phyloP scores from a whole-genome alignment of 2,888 invertebrate genomes.

The Eupeodes latifasciatus region DNA sequence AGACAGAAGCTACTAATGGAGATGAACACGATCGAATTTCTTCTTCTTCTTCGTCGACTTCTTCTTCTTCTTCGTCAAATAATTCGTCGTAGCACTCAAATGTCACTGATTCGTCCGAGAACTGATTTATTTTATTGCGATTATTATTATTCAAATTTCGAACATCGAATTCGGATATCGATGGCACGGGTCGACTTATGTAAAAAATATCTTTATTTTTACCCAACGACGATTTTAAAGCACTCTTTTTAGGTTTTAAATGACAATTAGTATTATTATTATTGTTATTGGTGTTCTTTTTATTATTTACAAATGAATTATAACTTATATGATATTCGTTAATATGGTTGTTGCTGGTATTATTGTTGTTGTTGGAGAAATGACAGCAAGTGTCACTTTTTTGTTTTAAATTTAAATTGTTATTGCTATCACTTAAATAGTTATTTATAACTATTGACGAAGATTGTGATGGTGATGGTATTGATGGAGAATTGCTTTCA shows the following conservation, averaged over 20 bases:
- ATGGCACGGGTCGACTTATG: slow-evolving; percentile 61
- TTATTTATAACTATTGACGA: slow-evolving; percentile 34
- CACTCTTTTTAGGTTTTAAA: slow-evolving; percentile 19
- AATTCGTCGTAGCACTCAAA: slow-evolving; percentile 82
- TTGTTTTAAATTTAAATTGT: slow-evolving; percentile 47
- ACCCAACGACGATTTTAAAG: slow-evolving; percentile 1
- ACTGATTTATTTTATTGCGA: slow-evolving; percentile 34
- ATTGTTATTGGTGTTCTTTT: slow-evolving; percentile 2
- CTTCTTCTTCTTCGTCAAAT: slow-evolving; percentile 75
- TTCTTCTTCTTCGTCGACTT: slow-evolving; percentile 58
- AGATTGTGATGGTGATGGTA: slow-evolving; percentile 23
- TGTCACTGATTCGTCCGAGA: slow-evolving; percentile 48
- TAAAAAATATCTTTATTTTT: slow-evolving; percentile 61
- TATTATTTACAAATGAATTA: slow-evolving; percentile 56
- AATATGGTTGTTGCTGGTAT: slow-evolving; percentile 18
- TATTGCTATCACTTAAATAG: slow-evolving; percentile 50
- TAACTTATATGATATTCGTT: slow-evolving; percentile 38
- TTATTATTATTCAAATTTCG: slow-evolving; percentile 80
- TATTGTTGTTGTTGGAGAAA: slow-evolving; percentile 10
- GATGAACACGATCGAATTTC: slow-evolving; percentile 23
- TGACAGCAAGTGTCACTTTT: slow-evolving; percentile 58
- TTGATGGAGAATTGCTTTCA: slow-evolving; percentile 42
- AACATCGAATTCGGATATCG: slow-evolving; percentile 81
- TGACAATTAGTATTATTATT: slow-evolving; percentile 1
- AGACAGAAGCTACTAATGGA: slow-evolving; percentile 54